Percentiles rank a stretch among this genome's conserved stretches.
Conservation (phyloP, 1,140 invertebrate genomes). For the Heliconius congener region DNA sequence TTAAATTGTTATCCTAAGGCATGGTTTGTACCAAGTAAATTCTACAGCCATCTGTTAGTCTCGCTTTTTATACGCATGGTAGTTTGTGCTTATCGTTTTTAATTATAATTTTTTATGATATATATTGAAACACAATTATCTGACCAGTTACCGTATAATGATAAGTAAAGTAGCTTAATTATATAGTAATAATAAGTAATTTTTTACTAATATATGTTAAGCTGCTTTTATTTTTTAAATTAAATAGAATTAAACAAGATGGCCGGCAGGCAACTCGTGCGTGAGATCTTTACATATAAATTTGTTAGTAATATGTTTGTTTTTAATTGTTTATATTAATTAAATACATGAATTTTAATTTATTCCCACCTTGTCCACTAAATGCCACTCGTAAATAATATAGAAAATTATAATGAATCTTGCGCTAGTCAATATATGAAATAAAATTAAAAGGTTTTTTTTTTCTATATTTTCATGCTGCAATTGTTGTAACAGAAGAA, state of each 20-base stretch:
- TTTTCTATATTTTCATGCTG: conserved; percentile 8
- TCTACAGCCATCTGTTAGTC: conserved; percentile 71
- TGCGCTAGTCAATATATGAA: too few species aligned
- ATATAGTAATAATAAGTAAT: too few species aligned
- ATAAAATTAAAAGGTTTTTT: not conserved
- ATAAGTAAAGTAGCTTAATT: conserved; percentile 24
- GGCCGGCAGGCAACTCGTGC: not conserved
- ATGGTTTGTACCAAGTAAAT: conserved; percentile 52
- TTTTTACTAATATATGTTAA: not conserved
- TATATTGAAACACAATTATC: conserved; percentile 37
- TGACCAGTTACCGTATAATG: conserved; percentile 52
- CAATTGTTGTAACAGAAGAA: conserved; percentile 14
- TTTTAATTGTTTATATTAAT: not conserved
- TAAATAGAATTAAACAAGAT: not conserved
- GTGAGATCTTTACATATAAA: conserved; percentile 7
- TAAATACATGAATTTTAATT: too few species aligned
- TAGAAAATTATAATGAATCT: too few species aligned
- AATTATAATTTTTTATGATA: not conserved
- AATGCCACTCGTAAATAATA: too few species aligned
- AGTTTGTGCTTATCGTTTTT: conserved; percentile 34
- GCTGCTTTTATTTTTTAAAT: not conserved
- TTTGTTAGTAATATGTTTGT: not conserved
- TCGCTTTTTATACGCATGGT: conserved; percentile 57
- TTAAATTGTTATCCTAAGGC: not conserved
- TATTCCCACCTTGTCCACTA: too few species aligned